These are phyloP conservation scores for Bombylius major DNA, from an alignment of 2,888 invertebrate genomes.

Conservation along the genomic window DNA sequence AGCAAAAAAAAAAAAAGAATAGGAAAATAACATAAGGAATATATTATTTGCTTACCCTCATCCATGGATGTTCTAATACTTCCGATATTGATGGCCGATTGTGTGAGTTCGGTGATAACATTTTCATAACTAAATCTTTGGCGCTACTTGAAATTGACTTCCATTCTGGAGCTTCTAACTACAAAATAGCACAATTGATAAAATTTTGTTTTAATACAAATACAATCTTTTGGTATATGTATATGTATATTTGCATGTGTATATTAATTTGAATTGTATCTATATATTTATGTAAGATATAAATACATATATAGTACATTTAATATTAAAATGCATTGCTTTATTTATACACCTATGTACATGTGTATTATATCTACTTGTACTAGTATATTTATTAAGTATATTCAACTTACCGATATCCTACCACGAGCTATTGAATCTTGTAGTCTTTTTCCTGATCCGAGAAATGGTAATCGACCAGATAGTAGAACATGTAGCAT, in stretches of 20 bases:
- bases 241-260: too few relatives aligned
- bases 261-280: too few relatives aligned
- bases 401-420: constrained; percentile 49
- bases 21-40: too few relatives aligned
- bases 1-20: too few relatives aligned
- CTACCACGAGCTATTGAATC: constrained; percentile 81
- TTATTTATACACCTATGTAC: too few relatives aligned
- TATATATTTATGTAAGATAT: too few relatives aligned
- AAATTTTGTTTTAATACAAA: too few relatives aligned
- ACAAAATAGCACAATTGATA: constrained; percentile 14
- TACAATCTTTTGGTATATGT: too few relatives aligned
- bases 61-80: constrained; percentile 93
- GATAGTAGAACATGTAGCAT: constrained; percentile 86
- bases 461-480: constrained; percentile 89
- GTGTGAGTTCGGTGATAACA: constrained; percentile 85
- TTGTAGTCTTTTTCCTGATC: constrained; percentile 84
- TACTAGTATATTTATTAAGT: background rate
- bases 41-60: constrained; percentile 54
- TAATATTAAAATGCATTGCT: too few relatives aligned
- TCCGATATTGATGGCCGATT: constrained; percentile 90
- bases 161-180: constrained; percentile 86
- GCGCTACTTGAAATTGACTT: constrained; percentile 86
- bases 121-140: constrained; percentile 86
- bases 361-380: too few relatives aligned
- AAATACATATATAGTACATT: too few relatives aligned